phyloP scores from a whole-genome alignment of 2,888 invertebrate species.

The Cataglyphis albicans region DNA sequence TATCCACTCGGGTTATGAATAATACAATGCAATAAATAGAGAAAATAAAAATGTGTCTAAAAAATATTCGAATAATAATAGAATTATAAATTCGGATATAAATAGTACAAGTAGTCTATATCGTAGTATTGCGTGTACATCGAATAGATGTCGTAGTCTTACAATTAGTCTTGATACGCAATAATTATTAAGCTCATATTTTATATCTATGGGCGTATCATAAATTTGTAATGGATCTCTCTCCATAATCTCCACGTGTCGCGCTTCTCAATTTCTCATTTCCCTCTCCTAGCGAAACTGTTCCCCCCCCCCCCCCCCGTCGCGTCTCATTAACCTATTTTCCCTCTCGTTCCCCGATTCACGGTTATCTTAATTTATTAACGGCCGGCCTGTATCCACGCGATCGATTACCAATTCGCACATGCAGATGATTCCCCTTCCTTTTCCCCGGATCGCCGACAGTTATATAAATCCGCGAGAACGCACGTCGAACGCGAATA shows the following conservation, averaged over 20 bases:
- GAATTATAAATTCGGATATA: neutral
- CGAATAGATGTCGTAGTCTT: neutral
- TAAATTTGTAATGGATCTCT: constrained; percentile 40
- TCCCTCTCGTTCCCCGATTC: constrained; percentile 56
- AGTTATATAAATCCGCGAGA: constrained; percentile 46
- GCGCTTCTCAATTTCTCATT: constrained; percentile 17
- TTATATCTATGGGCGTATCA: constrained; percentile 34
- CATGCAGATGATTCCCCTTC: constrained; percentile 39
- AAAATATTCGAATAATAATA: neutral
- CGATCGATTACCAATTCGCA: constrained; percentile 64
- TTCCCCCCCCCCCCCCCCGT: too few species aligned
- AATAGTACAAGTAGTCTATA: neutral
- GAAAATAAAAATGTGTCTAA: neutral
- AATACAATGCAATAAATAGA: neutral
- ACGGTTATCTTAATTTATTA: constrained; percentile 70
- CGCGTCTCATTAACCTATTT: constrained; percentile 52
- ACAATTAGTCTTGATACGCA: constrained; percentile 14
- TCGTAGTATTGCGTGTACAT: neutral
- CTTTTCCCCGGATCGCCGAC: constrained; percentile 11
- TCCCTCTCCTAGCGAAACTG: neutral
- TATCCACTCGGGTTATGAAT: neutral
- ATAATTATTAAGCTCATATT: constrained; percentile 35
- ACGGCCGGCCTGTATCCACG: constrained; percentile 46
- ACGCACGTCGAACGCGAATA: neutral
- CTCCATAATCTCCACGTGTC: constrained; percentile 46